These are phyloP conservation scores for Calycopis cecrops DNA, from an alignment of 1,140 invertebrate genomes.

Conservation along the genomic window DNA sequence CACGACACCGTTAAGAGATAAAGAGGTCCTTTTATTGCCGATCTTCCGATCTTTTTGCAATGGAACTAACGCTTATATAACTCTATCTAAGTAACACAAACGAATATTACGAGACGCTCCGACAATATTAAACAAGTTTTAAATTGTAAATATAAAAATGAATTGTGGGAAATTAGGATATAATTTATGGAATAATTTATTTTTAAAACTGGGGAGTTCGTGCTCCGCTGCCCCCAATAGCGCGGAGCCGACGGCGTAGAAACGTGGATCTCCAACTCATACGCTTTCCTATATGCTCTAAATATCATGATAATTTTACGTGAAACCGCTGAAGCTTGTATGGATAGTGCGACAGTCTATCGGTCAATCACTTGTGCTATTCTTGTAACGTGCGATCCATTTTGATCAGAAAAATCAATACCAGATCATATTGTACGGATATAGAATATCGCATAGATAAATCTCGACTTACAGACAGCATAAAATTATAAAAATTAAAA, in stretches of 20 bases:
- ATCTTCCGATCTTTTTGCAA: no score
- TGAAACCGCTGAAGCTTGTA: neutral
- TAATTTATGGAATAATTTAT: constrained; percentile 50
- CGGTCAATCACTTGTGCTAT: no score
- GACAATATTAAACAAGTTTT: constrained; percentile 20
- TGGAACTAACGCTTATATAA: no score
- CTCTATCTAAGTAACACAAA: neutral
- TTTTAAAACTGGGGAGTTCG: constrained; percentile 24
- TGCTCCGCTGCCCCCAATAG: constrained; percentile 54
- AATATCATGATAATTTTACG: constrained; percentile 3
- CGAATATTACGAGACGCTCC: constrained; percentile 16
- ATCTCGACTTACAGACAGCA: no score
- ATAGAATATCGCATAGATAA: no score
- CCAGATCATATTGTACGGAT: no score
- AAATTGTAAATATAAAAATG: constrained; percentile 25
- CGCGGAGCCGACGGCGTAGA: constrained; percentile 42
- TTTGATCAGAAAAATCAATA: no score
- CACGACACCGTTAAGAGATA: no score
- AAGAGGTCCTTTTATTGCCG: no score
- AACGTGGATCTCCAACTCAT: constrained; percentile 17
- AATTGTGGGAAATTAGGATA: constrained; percentile 35
- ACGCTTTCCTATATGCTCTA: constrained; percentile 32
- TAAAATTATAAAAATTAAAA: no score
- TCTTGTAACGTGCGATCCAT: no score
- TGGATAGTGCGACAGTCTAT: no score